Conservation (phyloP, 2,797 vertebrate species). For the Sebastes taczanowskii region DNA sequence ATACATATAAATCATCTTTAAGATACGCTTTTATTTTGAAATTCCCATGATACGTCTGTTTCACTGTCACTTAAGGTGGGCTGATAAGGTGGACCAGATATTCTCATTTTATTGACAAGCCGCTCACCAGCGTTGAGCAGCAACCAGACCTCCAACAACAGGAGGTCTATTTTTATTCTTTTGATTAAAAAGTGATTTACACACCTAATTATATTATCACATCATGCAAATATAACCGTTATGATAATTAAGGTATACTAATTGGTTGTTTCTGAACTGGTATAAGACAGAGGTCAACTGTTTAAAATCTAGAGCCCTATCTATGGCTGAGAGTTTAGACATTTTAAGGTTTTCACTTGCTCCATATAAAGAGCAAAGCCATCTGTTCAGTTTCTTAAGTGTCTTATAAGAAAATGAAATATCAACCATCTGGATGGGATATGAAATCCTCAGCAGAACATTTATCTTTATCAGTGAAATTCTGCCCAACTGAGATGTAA, state of each 20-base stretch:
- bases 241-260: background rate
- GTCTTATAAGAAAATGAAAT: constrained; percentile 49
- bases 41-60: too few relatives aligned
- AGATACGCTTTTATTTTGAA: too few relatives aligned
- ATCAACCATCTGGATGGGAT: constrained; percentile 60
- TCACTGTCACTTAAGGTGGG: too few relatives aligned
- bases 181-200: too few relatives aligned
- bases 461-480: constrained; percentile 49
- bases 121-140: too few relatives aligned
- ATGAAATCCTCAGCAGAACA: constrained; percentile 41
- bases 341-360: constrained; percentile 22
- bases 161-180: too few relatives aligned
- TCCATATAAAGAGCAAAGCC: constrained; percentile 35
- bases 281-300: constrained; percentile 4
- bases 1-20: too few relatives aligned
- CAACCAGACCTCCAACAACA: too few relatives aligned
- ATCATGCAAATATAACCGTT: background rate
- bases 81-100: too few relatives aligned
- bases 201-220: background rate
- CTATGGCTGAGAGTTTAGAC: constrained; percentile 2
- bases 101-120: too few relatives aligned
- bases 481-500: background rate
- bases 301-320: background rate
- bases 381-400: constrained; percentile 51
- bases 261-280: background rate